Percentiles rank a stretch among this genome's conserved stretches.
These are phyloP conservation scores for Urophycis tenuis DNA, from an alignment of 2,797 vertebrate genomes.

Conservation along the genomic window DNA sequence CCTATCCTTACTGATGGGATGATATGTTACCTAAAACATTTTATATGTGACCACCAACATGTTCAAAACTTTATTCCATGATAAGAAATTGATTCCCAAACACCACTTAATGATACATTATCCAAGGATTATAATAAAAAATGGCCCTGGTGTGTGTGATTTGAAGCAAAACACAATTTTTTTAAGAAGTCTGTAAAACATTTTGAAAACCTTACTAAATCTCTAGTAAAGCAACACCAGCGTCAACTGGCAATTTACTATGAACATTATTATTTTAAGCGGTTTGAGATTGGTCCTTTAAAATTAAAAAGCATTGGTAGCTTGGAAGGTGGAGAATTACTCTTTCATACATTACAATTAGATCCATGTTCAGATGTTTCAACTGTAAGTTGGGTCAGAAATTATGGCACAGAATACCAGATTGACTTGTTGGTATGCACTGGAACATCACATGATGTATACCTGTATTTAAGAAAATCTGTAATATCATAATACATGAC, in stretches of 20 bases:
- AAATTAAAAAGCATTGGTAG: background rate
- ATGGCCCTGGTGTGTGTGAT: slow-evolving; percentile 10
- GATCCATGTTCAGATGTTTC: slow-evolving; percentile 17
- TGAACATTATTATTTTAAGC: too few species aligned
- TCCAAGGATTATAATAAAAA: background rate
- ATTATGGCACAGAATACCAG: background rate
- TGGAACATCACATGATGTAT: too few species aligned
- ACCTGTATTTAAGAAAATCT: too few species aligned
- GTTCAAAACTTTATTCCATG: background rate
- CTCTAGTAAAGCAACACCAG: slow-evolving; percentile 16
- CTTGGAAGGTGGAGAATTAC: background rate
- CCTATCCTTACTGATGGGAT: background rate
- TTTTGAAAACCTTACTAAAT: slow-evolving; percentile 14
- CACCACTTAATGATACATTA: too few species aligned
- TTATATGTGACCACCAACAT: background rate
- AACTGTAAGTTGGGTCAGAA: slow-evolving; percentile 21
- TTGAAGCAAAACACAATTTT: too few species aligned
- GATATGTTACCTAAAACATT: background rate
- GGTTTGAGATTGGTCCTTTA: too few species aligned
- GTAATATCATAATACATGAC: too few species aligned
- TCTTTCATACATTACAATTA: slow-evolving; percentile 14
- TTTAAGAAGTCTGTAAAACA: too few species aligned
- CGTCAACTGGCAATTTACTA: slow-evolving; percentile 7
- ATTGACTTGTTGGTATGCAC: background rate
- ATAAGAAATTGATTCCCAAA: too few species aligned